Conservation (phyloP, 1,140 invertebrate species). For the Procambarus clarkii region DNA sequence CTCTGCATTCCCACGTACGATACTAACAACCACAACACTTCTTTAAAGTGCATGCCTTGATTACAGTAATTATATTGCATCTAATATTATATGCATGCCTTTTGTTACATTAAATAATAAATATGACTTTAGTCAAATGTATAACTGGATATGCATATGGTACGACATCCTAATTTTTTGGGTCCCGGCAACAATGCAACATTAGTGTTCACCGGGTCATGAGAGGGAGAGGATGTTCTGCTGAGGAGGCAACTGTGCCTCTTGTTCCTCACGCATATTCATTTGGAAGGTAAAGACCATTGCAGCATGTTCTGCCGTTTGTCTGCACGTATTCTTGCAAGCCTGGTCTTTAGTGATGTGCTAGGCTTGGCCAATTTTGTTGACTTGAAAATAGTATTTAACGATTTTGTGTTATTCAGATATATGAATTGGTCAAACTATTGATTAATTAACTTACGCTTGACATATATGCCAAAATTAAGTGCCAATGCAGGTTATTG, state of each 20-base stretch:
- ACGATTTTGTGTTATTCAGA: no score
- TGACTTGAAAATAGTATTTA: no score
- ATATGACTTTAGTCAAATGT: neutral
- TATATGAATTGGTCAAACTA: no score
- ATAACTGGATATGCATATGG: neutral
- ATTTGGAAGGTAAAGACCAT: neutral
- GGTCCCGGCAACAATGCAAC: constrained; percentile 17
- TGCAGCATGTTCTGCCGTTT: no score
- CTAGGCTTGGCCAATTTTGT: no score
- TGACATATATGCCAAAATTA: no score
- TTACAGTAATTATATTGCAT: neutral
- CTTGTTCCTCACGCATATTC: neutral
- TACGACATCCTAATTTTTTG: constrained; percentile 23
- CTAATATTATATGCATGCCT: neutral
- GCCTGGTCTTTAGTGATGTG: no score
- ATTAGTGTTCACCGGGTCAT: constrained; percentile 7
- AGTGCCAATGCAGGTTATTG: no score
- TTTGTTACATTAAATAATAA: neutral
- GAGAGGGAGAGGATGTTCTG: neutral
- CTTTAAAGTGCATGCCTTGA: neutral
- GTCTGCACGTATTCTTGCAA: no score
- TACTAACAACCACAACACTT: neutral
- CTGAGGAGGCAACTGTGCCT: neutral
- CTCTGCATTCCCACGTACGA: constrained; percentile 9
- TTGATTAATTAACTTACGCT: no score